phyloP scores from a whole-genome alignment of 92 coral and sea anemone genomes.

The Porites lobata region DNA sequence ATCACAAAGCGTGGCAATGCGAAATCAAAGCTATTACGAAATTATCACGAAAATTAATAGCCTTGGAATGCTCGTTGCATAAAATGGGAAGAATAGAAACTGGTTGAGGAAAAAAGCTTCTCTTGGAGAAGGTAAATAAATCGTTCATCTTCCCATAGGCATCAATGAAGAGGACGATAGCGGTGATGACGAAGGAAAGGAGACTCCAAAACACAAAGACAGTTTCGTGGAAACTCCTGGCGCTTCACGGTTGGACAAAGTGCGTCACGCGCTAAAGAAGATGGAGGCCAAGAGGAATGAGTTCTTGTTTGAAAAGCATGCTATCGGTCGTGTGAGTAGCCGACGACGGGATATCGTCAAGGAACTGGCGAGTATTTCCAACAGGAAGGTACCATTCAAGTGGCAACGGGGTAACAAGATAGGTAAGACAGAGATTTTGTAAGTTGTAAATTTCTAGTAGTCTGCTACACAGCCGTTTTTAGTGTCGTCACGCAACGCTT shows the following conservation, averaged over 20 bases:
- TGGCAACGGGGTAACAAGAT: conserved; percentile 99
- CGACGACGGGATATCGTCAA: conserved; percentile 92
- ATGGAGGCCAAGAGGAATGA: conserved; percentile 73
- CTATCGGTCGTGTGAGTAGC: conserved; percentile 87
- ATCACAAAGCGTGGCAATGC: too few relatives aligned
- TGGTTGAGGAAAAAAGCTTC: too few relatives aligned
- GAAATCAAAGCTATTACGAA: too few relatives aligned
- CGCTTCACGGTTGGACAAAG: conserved; percentile 72
- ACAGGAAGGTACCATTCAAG: conserved; percentile 95
- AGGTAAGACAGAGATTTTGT: conserved; percentile 54
- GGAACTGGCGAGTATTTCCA: conserved; percentile 90
- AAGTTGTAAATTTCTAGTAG: neutral
- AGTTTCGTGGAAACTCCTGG: conserved; percentile 61
- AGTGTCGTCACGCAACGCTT: too few relatives aligned
- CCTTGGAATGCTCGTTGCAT: too few relatives aligned
- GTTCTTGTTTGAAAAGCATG: conserved; percentile 75
- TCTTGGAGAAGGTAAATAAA: neutral
- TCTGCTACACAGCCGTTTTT: too few relatives aligned
- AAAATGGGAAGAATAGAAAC: too few relatives aligned
- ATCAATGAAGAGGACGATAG: conserved; percentile 30
- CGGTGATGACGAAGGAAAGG: conserved; percentile 44
- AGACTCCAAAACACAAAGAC: conserved; percentile 56
- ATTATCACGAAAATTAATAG: too few relatives aligned
- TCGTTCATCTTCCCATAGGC: neutral
- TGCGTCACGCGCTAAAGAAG: conserved; percentile 74